Percentiles rank a stretch among this genome's conserved stretches.
Evolutionary conservation across 2,113 vertebrate species (phyloP).

Genomic region (Rhea pennata): DNA sequence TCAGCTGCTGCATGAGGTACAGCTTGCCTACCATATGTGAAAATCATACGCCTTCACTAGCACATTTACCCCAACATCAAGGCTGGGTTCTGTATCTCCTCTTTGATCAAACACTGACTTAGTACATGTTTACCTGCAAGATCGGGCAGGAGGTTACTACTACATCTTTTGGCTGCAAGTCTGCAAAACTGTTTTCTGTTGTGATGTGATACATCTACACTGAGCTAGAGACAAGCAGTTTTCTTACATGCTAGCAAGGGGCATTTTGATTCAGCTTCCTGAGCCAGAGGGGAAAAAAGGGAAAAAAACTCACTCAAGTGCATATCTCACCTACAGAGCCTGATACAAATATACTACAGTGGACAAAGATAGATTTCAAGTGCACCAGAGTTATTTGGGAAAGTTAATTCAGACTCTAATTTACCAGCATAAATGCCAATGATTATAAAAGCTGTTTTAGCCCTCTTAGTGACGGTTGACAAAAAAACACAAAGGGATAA

Average conservation of each 20-base stretch:
- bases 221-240: background rate
- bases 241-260: background rate
- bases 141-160: background rate
- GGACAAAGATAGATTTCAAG: background rate
- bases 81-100: background rate
- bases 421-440: background rate
- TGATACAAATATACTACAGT: background rate
- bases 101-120: background rate
- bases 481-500: background rate
- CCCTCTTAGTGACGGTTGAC: background rate
- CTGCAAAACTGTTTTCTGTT: background rate
- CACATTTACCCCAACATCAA: background rate
- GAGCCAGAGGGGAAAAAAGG: background rate
- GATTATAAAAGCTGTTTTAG: background rate
- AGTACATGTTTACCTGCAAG: fast-evolving
- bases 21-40: background rate
- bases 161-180: background rate
- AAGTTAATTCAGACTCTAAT: background rate
- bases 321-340: fast-evolving
- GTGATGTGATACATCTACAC: background rate
- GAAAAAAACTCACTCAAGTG: background rate
- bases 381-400: background rate
- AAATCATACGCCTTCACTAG: background rate
- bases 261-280: background rate
- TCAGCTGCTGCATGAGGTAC: background rate